phyloP scores from a whole-genome alignment of 2,113 vertebrate genomes.

The Butorides virescens region DNA sequence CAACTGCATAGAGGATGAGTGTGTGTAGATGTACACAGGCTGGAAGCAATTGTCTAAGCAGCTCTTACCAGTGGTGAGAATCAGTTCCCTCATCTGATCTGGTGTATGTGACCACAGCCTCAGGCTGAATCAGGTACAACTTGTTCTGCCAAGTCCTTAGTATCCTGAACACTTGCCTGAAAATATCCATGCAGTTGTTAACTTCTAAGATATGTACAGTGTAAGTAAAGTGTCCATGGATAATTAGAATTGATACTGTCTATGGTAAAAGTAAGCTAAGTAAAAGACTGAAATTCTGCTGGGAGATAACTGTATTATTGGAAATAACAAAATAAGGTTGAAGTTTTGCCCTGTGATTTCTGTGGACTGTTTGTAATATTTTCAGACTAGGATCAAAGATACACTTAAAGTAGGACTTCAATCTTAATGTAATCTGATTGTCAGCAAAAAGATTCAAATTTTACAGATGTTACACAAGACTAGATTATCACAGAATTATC shows the following conservation, averaged over 20 bases:
- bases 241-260: neutral
- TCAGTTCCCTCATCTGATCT: neutral
- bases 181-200: neutral
- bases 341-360: neutral
- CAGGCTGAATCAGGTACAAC: rapidly evolving
- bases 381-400: neutral
- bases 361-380: neutral
- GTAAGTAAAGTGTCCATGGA: neutral
- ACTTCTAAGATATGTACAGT: neutral
- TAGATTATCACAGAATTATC: neutral
- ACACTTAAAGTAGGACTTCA: neutral
- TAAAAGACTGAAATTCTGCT: neutral
- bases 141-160: neutral
- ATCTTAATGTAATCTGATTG: neutral
- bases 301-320: neutral
- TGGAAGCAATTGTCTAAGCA: neutral
- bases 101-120: neutral
- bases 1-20: too few relatives aligned
- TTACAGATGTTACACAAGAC: neutral
- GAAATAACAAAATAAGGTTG: neutral
- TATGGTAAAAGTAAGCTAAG: neutral
- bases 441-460: neutral
- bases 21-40: rapidly evolving
- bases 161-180: neutral
- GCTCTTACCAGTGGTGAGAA: neutral